Conservation (phyloP, 2,888 invertebrate species). For the Timema podura region DNA sequence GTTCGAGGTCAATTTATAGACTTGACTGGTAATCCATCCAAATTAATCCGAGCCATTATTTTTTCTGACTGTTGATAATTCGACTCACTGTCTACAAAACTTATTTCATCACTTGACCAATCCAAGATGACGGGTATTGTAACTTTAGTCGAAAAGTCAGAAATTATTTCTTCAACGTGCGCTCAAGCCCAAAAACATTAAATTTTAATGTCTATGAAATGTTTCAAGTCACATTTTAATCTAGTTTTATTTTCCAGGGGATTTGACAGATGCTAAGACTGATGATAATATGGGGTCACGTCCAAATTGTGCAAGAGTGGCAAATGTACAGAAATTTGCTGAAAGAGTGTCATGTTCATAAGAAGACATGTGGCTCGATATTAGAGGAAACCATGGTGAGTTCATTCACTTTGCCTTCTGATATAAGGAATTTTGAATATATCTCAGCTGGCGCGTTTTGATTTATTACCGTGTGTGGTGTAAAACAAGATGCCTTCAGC, state of each 20-base stretch:
- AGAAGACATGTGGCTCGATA: slow-evolving; percentile 81
- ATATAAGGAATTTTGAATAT: not conserved
- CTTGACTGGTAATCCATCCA: no score
- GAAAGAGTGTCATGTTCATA: slow-evolving; percentile 59
- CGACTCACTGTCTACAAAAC: not conserved
- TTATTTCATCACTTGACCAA: not conserved
- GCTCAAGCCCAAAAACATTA: not conserved
- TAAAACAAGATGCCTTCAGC: no score
- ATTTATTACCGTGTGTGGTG: no score
- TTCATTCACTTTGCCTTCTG: not conserved
- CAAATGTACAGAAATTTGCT: slow-evolving; percentile 67
- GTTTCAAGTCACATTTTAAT: not conserved
- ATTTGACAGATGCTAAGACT: slow-evolving; percentile 84
- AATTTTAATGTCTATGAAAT: not conserved
- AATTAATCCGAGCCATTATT: no score
- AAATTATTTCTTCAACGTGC: not conserved
- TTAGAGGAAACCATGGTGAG: slow-evolving; percentile 86
- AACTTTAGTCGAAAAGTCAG: not conserved
- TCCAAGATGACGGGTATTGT: not conserved
- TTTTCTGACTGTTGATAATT: no score
- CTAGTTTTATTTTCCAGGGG: slow-evolving; percentile 48
- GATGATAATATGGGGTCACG: slow-evolving; percentile 73
- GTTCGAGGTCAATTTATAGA: no score
- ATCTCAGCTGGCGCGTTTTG: not conserved
- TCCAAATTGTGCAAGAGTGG: slow-evolving; percentile 84